Evolutionary conservation across 2,113 vertebrate species (phyloP), one percentile per base, ranked within the genome.

Genomic region (Lucifuga dentata): DNA sequence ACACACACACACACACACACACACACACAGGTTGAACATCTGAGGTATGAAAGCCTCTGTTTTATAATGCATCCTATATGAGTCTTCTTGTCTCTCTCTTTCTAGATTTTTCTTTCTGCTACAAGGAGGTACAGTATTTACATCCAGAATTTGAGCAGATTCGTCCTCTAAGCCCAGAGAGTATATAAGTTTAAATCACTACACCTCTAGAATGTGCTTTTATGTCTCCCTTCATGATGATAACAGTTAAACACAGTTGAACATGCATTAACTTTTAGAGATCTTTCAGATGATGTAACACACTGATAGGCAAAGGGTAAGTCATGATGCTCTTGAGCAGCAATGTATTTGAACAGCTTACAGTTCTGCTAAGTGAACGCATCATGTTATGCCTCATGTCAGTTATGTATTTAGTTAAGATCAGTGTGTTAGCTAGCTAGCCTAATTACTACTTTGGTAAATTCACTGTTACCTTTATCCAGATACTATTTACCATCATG

Each of bases 1-100:
- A n/a, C n/a, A n/a, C n/a, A n/a, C n/a, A n/a, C n/a, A n/a, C n/a
- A n/a, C n/a, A n/a, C n/a, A n/a, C n/a, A n/a, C n/a, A n/a, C n/a
- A n/a, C n/a, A n/a, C n/a, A n/a, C n/a, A n/a, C n/a, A n/a, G n/a
- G n/a, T 44, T 36, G 39, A 16, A 66, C 15, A 50, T 32, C 41
- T 49, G 17, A 46, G 16, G 24, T 24, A 38, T 52, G 64, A 73
- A 67, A 61, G 50, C 60, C 52, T 78, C 50, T 45, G 52, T 76
- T 57, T 73, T 17, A 19, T 20, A 64, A 41, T 57, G 33, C 11
- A 35, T 35, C 33, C 33, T 8, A 11, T 35, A 35, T 52, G 13
- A 16, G 16, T 51, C 23, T 40, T n/a, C 45, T 53, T 44, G 17
- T 24, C 3, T 33, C 33, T 15, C n/a, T n/a, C n/a, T n/a, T n/a